phyloP scores from a whole-genome alignment of 2,797 vertebrate species.

The Salarias fasciatus region DNA sequence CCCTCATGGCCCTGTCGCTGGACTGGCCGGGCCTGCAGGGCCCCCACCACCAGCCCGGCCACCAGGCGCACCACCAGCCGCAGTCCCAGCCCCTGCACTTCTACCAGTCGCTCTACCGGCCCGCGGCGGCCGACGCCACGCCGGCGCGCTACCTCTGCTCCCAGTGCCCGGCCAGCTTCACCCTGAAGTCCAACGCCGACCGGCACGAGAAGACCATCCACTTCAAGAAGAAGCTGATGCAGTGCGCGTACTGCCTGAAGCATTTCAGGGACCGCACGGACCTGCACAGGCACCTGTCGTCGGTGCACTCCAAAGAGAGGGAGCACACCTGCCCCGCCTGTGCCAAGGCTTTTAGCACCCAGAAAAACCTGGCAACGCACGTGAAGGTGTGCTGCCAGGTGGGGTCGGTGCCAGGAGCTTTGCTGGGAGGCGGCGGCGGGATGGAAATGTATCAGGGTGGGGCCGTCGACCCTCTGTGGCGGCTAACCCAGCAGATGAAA shows the following conservation, averaged over 20 bases:
- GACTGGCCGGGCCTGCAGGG: slow-evolving; percentile 64
- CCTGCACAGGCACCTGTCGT: slow-evolving; percentile 81
- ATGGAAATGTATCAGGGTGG: slow-evolving; percentile 61
- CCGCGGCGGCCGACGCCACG: slow-evolving; percentile 28
- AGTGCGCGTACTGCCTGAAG: slow-evolving; percentile 81
- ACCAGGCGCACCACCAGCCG: slow-evolving; percentile 41
- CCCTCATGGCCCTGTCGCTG: slow-evolving; percentile 79
- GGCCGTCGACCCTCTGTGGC: slow-evolving; percentile 64
- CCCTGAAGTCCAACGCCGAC: slow-evolving; percentile 88
- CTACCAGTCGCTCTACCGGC: slow-evolving; percentile 58
- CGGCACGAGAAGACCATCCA: slow-evolving; percentile 86
- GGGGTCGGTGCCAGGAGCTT: slow-evolving; percentile 52
- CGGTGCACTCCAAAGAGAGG: slow-evolving; percentile 79
- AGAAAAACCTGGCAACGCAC: slow-evolving; percentile 85
- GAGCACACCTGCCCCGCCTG: slow-evolving; percentile 78
- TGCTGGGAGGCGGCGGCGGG: slow-evolving; percentile 49
- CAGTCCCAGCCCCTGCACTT: slow-evolving; percentile 54
- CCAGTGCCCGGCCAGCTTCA: slow-evolving; percentile 86
- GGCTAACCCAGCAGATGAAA: slow-evolving; percentile 63
- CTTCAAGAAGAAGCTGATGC: slow-evolving; percentile 87
- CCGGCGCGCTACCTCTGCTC: slow-evolving; percentile 84
- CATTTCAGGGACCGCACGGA: slow-evolving; percentile 85
- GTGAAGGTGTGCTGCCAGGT: slow-evolving; percentile 81
- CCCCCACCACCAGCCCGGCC: slow-evolving; percentile 38
- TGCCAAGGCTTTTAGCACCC: slow-evolving; percentile 83